Conservation (phyloP, 2,888 invertebrate species). For the Abscondita cerata region DNA sequence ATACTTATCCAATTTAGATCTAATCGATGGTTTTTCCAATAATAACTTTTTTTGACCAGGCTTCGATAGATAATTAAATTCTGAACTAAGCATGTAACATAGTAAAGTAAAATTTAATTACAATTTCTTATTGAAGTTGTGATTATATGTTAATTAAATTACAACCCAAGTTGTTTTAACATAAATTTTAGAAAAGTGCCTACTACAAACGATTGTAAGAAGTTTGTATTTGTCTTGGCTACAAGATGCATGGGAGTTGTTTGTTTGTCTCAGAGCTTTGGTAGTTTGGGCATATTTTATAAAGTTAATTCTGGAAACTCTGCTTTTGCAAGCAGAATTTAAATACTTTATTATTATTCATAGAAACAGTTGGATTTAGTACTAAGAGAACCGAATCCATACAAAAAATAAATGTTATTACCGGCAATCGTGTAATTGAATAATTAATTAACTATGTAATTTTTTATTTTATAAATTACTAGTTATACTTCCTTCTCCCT, state of each 20-base stretch:
- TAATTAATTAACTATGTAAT: too few species aligned
- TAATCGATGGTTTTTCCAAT: too few species aligned
- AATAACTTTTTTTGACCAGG: too few species aligned
- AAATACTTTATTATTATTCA: constrained; percentile 35
- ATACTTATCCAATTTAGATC: not conserved
- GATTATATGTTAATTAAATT: constrained; percentile 25
- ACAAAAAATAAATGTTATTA: too few species aligned
- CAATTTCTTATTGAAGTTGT: not conserved
- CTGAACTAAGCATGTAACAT: not conserved
- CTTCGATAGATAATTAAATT: too few species aligned
- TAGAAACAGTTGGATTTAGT: constrained; percentile 35
- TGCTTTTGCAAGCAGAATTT: constrained; percentile 30
- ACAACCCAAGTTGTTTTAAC: constrained; percentile 19
- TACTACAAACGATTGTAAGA: constrained; percentile 27
- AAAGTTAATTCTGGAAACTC: constrained; percentile 31
- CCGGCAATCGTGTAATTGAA: too few species aligned
- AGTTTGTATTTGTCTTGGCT: constrained; percentile 27
- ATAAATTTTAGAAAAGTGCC: constrained; percentile 24
- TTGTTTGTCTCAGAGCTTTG: constrained; percentile 30
- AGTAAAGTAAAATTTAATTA: not conserved
- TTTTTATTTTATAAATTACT: too few species aligned
- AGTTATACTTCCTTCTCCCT: too few species aligned
- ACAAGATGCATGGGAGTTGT: constrained; percentile 34
- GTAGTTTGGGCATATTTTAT: constrained; percentile 34
- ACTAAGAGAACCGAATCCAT: constrained; percentile 22